Evolutionary conservation across 2,888 invertebrate species (phyloP).

Genomic region (Piscicola geometra): DNA sequence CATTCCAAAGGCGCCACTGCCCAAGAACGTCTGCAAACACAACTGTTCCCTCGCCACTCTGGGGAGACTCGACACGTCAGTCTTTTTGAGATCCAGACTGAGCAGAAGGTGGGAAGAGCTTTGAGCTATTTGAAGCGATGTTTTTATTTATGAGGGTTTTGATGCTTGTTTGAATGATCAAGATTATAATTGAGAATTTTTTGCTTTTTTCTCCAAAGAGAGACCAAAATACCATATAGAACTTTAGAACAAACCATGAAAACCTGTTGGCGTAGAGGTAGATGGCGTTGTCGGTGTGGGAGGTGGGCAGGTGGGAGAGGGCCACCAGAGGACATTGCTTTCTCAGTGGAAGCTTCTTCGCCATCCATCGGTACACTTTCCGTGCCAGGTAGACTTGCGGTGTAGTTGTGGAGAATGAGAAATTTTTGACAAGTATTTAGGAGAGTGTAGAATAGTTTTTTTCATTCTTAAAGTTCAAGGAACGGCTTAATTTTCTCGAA

Average conservation of each 20-base stretch:
- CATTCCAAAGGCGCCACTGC: conserved; percentile 94
- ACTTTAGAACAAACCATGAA: too few relatives aligned
- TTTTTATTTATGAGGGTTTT: too few relatives aligned
- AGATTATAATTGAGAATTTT: too few relatives aligned
- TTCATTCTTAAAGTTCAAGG: neutral
- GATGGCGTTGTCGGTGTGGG: conserved; percentile 11
- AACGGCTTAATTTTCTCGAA: neutral
- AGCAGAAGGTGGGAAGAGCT: conserved; percentile 53
- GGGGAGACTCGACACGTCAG: conserved; percentile 70
- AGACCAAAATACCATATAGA: too few relatives aligned
- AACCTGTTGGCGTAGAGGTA: conserved; percentile 22
- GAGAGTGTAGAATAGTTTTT: too few relatives aligned
- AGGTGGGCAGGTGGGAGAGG: neutral
- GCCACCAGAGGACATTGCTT: neutral
- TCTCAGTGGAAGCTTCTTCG: neutral
- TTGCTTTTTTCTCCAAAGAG: too few relatives aligned
- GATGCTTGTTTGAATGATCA: too few relatives aligned
- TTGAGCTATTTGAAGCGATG: neutral
- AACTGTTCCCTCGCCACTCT: conserved; percentile 82
- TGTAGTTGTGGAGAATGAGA: neutral
- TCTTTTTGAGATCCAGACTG: conserved; percentile 60
- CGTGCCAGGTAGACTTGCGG: neutral
- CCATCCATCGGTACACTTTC: neutral
- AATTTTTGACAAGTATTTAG: too few relatives aligned
- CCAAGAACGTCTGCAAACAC: conserved; percentile 78